Evolutionary conservation across 1,140 invertebrate genomes (phyloP), one percentile per base, ranked within the genome.

Genomic region (Tetragnatha versicolor): DNA sequence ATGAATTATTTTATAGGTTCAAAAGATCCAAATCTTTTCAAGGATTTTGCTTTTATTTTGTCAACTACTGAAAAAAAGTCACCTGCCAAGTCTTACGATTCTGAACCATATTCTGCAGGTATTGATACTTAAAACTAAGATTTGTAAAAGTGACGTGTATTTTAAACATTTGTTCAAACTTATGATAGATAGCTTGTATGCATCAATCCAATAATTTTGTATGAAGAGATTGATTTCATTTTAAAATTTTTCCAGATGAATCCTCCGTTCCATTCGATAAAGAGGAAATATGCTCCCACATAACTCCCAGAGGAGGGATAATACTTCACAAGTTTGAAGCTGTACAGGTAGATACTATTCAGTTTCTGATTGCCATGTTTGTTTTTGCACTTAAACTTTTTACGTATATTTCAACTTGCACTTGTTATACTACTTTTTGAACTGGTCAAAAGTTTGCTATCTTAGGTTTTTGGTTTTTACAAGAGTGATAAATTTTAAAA

Each of bases 321-420:
- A 80, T 86, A 20, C 61, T 87, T 12, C 83, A 85, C 1, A 82
- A 82, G 27, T 84, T 85, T 79, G 82, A 85, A 31, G 81, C 83
- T 22, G 31, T 76, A 22, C 75, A 82, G 79, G 83, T 86, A 82
- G 29, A 76, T 73, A 3, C n/a, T n/a, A n/a, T n/a, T n/a, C n/a
- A n/a, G n/a, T n/a, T n/a, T n/a, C n/a, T n/a, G n/a, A n/a, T n/a
- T n/a, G n/a, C n/a, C n/a, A n/a, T n/a, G n/a, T n/a, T n/a, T n/a
- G n/a, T n/a, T n/a, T n/a, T n/a, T n/a, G n/a, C n/a, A n/a, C n/a
- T n/a, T n/a, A n/a, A n/a, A n/a, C n/a, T n/a, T n/a, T n/a, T n/a
- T n/a, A n/a, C n/a, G n/a, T n/a, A n/a, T n/a, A n/a, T n/a, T n/a
- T n/a, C n/a, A n/a, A n/a, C n/a, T n/a, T n/a, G n/a, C n/a, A n/a